These are phyloP conservation scores for Notothenia coriiceps DNA, from an alignment of 2,113 vertebrate genomes.

Conservation along the genomic window DNA sequence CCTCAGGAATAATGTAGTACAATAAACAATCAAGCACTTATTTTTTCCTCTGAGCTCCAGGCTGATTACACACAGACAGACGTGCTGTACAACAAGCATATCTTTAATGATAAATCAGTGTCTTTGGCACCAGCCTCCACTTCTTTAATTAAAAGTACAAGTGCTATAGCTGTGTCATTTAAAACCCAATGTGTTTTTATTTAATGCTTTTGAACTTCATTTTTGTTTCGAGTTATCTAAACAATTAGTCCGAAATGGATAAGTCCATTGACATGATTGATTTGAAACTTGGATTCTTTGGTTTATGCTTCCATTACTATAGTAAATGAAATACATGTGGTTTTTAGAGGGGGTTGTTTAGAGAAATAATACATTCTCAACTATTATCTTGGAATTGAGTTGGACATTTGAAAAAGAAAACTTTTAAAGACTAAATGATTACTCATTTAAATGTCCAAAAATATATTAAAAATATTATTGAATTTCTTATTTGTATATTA, in stretches of 20 bases:
- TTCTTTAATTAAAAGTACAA: background rate
- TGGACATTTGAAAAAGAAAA: background rate
- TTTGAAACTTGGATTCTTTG: background rate
- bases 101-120: conserved; percentile 21
- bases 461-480: too few relatives aligned
- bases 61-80: conserved; percentile 21
- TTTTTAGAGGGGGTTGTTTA: too few relatives aligned
- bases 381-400: background rate
- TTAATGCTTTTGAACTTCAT: background rate
- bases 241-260: background rate
- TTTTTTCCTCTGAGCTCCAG: conserved; percentile 24
- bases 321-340: too few relatives aligned
- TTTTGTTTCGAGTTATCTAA: background rate
- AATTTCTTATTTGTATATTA: too few relatives aligned
- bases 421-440: background rate
- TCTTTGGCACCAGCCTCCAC: background rate
- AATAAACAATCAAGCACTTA: conserved; percentile 43
- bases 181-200: background rate
- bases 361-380: background rate
- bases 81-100: background rate
- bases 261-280: background rate
- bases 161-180: background rate
- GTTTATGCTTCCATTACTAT: too few relatives aligned
- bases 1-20: conserved; percentile 38
- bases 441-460: background rate